A percentile compares a stretch with the other conserved stretches of the same genome.
Evolutionary conservation across 2,797 vertebrate genomes (phyloP).

Genomic region (Squalus acanthias): DNA sequence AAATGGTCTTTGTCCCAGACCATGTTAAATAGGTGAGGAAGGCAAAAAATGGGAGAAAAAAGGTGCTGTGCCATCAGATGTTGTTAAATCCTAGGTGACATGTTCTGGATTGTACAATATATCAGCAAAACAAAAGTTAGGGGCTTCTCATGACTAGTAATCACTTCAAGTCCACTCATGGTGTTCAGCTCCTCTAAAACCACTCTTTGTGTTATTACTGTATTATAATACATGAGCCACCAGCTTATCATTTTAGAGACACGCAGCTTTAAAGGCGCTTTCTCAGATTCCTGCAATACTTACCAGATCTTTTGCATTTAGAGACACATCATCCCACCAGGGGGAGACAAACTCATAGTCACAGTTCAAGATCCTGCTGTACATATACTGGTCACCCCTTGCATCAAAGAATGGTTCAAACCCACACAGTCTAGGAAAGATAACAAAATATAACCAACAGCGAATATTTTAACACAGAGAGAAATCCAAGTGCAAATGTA

Average conservation of each 20-base stretch:
- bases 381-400: constrained; percentile 79
- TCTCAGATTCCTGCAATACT: constrained; percentile 44
- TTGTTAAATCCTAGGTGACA: background rate
- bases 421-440: constrained; percentile 67
- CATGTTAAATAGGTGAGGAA: background rate
- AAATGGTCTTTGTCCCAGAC: background rate
- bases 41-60: background rate
- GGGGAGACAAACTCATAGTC: constrained; percentile 80
- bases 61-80: background rate
- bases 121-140: background rate
- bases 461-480: background rate
- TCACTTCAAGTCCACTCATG: background rate
- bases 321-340: constrained; percentile 81
- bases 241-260: background rate
- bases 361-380: constrained; percentile 78
- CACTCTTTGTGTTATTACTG: background rate
- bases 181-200: background rate
- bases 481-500: background rate
- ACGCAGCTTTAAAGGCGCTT: background rate
- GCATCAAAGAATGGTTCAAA: constrained; percentile 85
- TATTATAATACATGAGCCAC: background rate
- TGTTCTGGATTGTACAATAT: background rate
- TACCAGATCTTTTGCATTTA: constrained; percentile 84
- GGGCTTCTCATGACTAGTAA: background rate
- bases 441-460: background rate